These are phyloP conservation scores for Tragelaphus scriptus DNA, from an alignment of 2,113 vertebrate species.

Conservation along the genomic window DNA sequence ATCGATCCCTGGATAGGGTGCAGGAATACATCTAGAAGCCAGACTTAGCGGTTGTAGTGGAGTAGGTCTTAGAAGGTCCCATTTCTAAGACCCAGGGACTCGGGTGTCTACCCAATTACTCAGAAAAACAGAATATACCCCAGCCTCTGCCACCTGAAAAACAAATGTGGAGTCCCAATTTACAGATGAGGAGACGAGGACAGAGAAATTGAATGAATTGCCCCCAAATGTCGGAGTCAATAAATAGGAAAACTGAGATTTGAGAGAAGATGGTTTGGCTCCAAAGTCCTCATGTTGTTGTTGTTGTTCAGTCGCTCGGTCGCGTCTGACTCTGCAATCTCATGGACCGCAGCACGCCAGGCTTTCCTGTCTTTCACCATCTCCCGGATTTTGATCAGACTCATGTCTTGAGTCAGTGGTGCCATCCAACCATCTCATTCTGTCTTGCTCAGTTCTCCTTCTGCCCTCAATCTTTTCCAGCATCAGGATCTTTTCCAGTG, in stretches of 20 bases:
- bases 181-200: not conserved
- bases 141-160: too few relatives aligned
- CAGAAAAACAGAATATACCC: not conserved
- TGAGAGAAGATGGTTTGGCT: not conserved
- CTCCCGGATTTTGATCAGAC: not conserved
- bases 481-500: not conserved
- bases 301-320: accelerated
- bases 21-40: not conserved
- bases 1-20: not conserved
- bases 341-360: not conserved
- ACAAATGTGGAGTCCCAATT: not conserved
- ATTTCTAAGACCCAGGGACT: not conserved
- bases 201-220: not conserved
- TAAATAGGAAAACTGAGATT: not conserved
- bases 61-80: not conserved
- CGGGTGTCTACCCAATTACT: not conserved
- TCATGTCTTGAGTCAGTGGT: not conserved
- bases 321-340: not conserved
- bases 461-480: not conserved
- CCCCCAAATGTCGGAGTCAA: not conserved
- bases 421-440: not conserved
- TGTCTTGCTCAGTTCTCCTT: not conserved
- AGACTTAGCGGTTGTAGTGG: not conserved
- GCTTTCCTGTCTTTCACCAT: not conserved
- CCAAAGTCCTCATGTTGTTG: not conserved